Base-by-base conservation (phyloP, 1,140 invertebrate genomes). In the Rhyzopertha dominica region DNA sequence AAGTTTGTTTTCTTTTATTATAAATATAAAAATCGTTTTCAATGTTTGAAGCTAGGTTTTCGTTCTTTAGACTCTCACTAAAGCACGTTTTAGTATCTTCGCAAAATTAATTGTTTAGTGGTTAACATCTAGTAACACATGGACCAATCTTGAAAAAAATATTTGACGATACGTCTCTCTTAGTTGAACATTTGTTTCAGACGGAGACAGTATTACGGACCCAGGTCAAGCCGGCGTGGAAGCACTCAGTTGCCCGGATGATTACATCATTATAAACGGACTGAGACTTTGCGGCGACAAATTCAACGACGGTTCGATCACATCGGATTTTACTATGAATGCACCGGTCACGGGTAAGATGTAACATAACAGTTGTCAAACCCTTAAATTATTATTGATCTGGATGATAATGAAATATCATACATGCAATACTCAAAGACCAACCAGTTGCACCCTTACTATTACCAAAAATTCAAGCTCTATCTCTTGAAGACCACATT, bases 161-260 rank as follows among this genome's bases (percentile, higher is more conserved):
- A n/a, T n/a, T n/a, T n/a, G n/a, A n/a, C n/a, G n/a, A n/a, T n/a
- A n/a, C n/a, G n/a, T n/a, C n/a, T 34, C 9, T 45, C 48, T 14
- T 14, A 49, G 18, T 24, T 37, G 31, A 1, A 30, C 2, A 32
- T 35, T 42, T 29, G 25, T 9, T 58, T 35, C 49, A 78, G 77
- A 75, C 54, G 78, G 77, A n/a, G 55, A 70, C 4, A 67, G 72
- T 9, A 62, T 80, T 1, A 73, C 84, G 14, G 72, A 78, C 9
- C 69, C 73, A 31, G 75, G 74, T 0, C 80, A 85, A 61, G 84
- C 83, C 1, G 84, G 84, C 0, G 76, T 79, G 18, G 84, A 84
- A 37, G 74, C 82, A 39, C 75, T 79, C 49, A 80, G 84, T 58
- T 87, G 84, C 56, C 82, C 82, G 0, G 76, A 77, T 39, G 84